Base-by-base conservation (phyloP, 1,140 invertebrate species). In the Cecropterus lyciades region DNA sequence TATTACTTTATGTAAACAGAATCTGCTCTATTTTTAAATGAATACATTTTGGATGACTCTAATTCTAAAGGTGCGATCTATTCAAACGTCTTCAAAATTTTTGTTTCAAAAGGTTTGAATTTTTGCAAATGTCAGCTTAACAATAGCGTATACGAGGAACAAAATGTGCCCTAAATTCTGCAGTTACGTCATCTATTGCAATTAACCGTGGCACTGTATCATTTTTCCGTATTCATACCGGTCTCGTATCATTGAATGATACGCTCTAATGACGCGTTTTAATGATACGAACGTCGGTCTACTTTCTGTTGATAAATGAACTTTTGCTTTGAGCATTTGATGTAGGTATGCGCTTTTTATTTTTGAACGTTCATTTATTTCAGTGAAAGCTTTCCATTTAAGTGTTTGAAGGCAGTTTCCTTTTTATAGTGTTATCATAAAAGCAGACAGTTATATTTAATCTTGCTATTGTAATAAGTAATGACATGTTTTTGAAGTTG, bases 201-300 rank as follows among this genome's bases (percentile, higher is more conserved):
- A 40, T 53, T 53, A 53, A n/a, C 15, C 33, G 14, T 14, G 9
- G 37, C n/a, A 43, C 11, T 7, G 27, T 30, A 37, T 37, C 11
- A 37, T 37, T 37, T 37, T 11, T n/a, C 0, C n/a, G 40, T 43
- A 43, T 53, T 53, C 15, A 20, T 37, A 37, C 13, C 27, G 51
- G 30, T 40, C 30, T 33, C 51, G 30, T 53, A 17, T 53, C 51
- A 53, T 53, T 53, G 17, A 53, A 53, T 27, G 30, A 53, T 40
- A 53, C 51, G 51, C 51, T 53, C 51, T 40, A 53, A 53, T 53
- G 51, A 53, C 30, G 30, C 49, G 49, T 15, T 51, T 30, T 45
- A 45, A 45, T 45, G 43, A 45, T 16, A 45, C 43, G 15, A 45
- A 45, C 7, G 2, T 16, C 14, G 15, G 14, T 14, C 14, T 16